Evolutionary conservation across 1,140 invertebrate genomes (phyloP).

Genomic region (Nylanderia fulva): DNA sequence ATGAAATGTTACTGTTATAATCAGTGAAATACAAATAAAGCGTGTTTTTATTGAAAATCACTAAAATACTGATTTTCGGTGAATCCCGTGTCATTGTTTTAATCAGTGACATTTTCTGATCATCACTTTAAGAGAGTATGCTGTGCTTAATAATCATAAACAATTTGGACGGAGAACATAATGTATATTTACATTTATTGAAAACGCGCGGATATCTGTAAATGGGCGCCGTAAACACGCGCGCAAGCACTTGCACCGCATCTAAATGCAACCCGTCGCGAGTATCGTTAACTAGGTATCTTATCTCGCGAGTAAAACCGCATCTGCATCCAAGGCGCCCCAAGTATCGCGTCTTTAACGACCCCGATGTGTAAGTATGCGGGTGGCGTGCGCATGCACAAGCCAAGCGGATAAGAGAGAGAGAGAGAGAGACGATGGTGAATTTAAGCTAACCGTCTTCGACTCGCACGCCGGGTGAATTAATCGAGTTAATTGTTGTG

Average conservation of each 20-base stretch:
- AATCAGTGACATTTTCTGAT: no score
- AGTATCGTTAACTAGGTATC: conserved; percentile 57
- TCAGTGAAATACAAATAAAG: no score
- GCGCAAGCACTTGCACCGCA: not conserved
- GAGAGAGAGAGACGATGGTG: conserved; percentile 35
- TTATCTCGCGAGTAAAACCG: conserved; percentile 51
- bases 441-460: conserved; percentile 71
- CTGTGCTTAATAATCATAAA: not conserved
- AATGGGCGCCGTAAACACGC: conserved; percentile 11
- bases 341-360: conserved; percentile 56
- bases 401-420: conserved; percentile 6
- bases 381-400: conserved; percentile 25
- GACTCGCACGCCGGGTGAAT: conserved; percentile 71
- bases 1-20: no score
- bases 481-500: conserved; percentile 75
- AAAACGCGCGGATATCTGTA: not conserved
- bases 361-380: conserved; percentile 25
- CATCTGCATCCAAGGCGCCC: conserved; percentile 54
- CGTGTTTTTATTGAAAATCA: no score
- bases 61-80: no score
- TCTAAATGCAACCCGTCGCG: conserved; percentile 30
- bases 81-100: no score
- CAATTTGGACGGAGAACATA: not conserved
- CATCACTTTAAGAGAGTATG: not conserved
- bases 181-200: not conserved